These are phyloP conservation scores for Harlomillsia oculata DNA, from an alignment of 1,140 invertebrate species.

Conservation along the genomic window DNA sequence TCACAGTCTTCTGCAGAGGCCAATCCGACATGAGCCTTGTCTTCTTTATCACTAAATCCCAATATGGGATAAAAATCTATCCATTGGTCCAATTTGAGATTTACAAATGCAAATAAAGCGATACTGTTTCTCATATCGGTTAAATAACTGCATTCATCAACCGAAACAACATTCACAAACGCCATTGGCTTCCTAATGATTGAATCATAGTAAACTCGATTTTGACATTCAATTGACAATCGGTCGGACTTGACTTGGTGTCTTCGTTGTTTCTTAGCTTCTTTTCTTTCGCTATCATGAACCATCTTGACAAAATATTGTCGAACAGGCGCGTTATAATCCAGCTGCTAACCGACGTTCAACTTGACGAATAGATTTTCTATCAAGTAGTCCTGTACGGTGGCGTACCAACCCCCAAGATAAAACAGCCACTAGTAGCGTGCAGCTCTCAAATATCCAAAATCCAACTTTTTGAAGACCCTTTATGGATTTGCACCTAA, in stretches of 20 bases:
- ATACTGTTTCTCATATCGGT: too few relatives aligned
- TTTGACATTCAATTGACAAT: not conserved
- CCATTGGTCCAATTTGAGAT: too few relatives aligned
- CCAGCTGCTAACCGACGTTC: conserved; percentile 49
- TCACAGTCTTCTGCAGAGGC: too few relatives aligned
- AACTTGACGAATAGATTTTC: conserved; percentile 49
- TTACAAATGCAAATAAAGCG: too few relatives aligned
- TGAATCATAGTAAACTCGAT: not conserved
- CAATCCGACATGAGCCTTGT: too few relatives aligned
- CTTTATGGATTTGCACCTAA: conserved; percentile 38
- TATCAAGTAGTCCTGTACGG: conserved; percentile 50
- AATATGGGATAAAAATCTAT: too few relatives aligned
- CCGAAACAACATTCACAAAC: not conserved
- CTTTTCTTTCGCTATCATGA: too few relatives aligned
- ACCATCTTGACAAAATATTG: too few relatives aligned
- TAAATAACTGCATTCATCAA: too few relatives aligned
- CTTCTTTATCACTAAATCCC: too few relatives aligned
- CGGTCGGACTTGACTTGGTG: not conserved
- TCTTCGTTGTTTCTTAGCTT: not conserved
- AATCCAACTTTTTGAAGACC: conserved; percentile 51
- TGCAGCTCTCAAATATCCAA: conserved; percentile 70
- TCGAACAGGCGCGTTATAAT: conserved; percentile 31
- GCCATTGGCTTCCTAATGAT: not conserved
- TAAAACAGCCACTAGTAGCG: conserved; percentile 54
- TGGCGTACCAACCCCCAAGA: conserved; percentile 50